These are phyloP conservation scores for Origma solitaria DNA, from an alignment of 2,113 vertebrate genomes.

Conservation along the genomic window DNA sequence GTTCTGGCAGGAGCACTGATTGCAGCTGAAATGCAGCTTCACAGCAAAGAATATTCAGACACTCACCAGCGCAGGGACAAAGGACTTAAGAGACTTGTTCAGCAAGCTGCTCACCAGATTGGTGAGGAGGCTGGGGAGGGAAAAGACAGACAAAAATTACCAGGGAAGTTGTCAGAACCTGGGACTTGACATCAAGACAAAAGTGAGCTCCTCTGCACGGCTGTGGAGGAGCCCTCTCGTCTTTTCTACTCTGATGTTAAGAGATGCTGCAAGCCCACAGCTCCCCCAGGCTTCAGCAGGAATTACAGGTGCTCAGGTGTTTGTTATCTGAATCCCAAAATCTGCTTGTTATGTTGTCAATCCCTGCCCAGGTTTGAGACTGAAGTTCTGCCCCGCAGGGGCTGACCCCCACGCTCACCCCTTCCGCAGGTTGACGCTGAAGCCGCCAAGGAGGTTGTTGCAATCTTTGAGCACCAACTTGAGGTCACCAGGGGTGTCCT, in stretches of 20 bases:
- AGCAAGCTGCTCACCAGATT: not conserved
- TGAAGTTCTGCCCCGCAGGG: not conserved
- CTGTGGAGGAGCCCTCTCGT: not conserved
- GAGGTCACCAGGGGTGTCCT: not conserved
- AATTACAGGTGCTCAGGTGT: not conserved
- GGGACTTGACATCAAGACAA: not conserved
- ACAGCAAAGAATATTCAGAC: not conserved
- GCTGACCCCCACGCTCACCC: not conserved
- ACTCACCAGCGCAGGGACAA: slow-evolving; percentile 36
- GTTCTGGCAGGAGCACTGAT: not conserved
- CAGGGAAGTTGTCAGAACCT: not conserved
- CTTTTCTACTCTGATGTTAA: not conserved
- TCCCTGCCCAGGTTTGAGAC: not conserved
- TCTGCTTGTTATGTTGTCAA: not conserved
- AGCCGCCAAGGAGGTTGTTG: not conserved
- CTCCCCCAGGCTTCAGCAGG: not conserved
- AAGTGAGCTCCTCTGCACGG: fast-evolving
- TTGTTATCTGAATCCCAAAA: not conserved
- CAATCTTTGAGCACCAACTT: slow-evolving; percentile 25
- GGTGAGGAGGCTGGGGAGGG: slow-evolving; percentile 2
- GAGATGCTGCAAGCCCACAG: not conserved
- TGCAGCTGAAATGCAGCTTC: not conserved
- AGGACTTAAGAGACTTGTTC: not conserved
- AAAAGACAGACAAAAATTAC: not conserved
- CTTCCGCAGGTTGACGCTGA: not conserved